Evolutionary conservation across 2,888 invertebrate genomes (phyloP), one percentile per base, ranked within the genome.

Genomic region (Sesamia inferens): DNA sequence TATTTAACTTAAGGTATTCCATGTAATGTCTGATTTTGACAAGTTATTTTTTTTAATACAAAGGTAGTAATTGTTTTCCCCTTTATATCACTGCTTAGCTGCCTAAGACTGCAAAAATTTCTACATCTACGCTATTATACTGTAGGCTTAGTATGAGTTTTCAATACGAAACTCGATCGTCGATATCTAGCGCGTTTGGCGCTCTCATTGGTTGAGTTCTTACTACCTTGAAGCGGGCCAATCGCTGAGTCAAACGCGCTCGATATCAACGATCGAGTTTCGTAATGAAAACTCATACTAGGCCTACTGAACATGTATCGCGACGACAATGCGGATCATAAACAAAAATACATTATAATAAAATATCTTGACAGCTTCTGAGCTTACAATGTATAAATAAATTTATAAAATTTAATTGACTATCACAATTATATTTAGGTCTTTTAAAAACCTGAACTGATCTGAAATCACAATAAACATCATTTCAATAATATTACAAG

Each of bases 371-470:
- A 83, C 75, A 83, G 82, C 81, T 84, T 76, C 80, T 80, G 80
- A 86, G 79, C 83, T 79, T 70, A 68, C 75, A 71, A 78, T 81
- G 75, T 79, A 81, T 76, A 81, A 83, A 82, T 81, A 84, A 82
- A 83, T 82, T 62, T 75, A 84, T 74, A 81, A 78, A 76, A 79
- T 79, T 84, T 78, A 81, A 81, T 84, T 86, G 85, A 88, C 86
- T 91, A 92, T 92, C 91, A 91, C 90, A 90, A 85, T 77, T 67
- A 81, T 85, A 82, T 14, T 61, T 78, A 86, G 88, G 89, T 87
- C 85, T 89, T 90, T 85, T 78, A 6, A 89, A 89, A 89, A 88
- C 89, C 89, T 83, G 73, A 82, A 81, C 81, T 74, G 83, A 81
- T 85, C 82, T 85, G 72, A 79, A 87, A 87, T 86, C 84, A 87